Conservation (phyloP, 2,113 vertebrate species). For the Sciurus niger region DNA sequence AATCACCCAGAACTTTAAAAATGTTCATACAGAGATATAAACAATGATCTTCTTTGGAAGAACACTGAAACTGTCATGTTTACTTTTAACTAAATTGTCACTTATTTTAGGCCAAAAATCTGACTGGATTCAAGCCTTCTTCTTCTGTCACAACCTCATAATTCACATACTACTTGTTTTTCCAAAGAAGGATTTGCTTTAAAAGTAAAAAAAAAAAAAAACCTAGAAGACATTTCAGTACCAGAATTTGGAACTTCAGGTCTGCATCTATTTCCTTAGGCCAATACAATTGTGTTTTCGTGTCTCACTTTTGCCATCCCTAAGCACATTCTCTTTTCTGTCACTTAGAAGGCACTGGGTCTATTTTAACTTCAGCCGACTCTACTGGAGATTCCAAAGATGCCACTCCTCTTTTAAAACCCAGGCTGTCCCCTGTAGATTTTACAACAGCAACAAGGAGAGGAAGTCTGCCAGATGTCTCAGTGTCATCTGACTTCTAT, state of each 20-base stretch:
- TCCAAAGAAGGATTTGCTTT: conserved; percentile 64
- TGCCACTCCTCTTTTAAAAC: conserved; percentile 79
- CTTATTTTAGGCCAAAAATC: conserved; percentile 60
- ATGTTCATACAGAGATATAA: neutral
- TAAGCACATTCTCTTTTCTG: conserved; percentile 61
- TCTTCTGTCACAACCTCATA: conserved; percentile 64
- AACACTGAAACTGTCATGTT: conserved; percentile 1
- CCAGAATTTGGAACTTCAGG: neutral
- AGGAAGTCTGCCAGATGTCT: conserved; percentile 76
- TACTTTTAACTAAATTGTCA: conserved; percentile 60
- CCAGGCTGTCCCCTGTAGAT: conserved; percentile 64
- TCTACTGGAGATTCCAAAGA: conserved; percentile 82
- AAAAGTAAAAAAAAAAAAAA: neutral
- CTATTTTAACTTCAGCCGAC: conserved; percentile 75
- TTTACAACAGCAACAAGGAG: conserved; percentile 63
- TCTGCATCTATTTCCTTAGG: conserved; percentile 40
- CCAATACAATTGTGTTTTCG: neutral
- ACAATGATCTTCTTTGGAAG: conserved; percentile 35
- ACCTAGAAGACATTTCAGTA: neutral
- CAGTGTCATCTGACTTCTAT: conserved; percentile 71
- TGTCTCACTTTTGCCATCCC: conserved; percentile 50
- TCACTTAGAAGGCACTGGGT: conserved; percentile 58
- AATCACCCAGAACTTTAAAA: conserved; percentile 52
- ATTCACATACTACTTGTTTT: conserved; percentile 63
- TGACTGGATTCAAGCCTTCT: conserved; percentile 63